Base-by-base conservation (phyloP, 2,113 vertebrate genomes). In the Opisthocomus hoazin region DNA sequence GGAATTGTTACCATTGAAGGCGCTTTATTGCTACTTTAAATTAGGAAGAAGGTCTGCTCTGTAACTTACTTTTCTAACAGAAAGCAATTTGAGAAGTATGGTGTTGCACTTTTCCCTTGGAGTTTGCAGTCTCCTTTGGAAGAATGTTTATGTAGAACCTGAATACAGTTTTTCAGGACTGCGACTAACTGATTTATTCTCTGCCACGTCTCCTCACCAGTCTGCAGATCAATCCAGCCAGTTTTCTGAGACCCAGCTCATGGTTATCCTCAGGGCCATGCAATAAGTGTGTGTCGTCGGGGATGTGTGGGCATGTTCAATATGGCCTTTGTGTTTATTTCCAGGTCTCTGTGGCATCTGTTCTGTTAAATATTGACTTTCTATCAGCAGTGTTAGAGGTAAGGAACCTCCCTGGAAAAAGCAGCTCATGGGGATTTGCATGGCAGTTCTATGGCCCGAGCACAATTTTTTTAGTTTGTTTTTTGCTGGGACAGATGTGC, bases 121-220 rank as follows among this genome's bases (percentile, higher is more conserved):
- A 97, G 85, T 99, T 97, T 81, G 97, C 93, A 46, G 98, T 94
- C 69, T 98, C 98, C 87, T 98, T 98, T 63, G 97, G 98, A 94
- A 98, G 88, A 58, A 96, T 87, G 41, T 98, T 98, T 89, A 98
- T 75, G 86, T 96, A 97, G 97, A 98, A 98, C 97, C 97, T 98
- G 77, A 78, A 26, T 37, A 1, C 30, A 36, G 43, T 16, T 82
- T 89, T 83, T 80, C n/a, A 77, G 54, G 54, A 29, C 13, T 91
- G 45, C 50, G 32, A 0, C 18, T 43, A 10, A 8, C 5, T 9
- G 41, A 10, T 7, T 37, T 74, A 5, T 30, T 61, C 24, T 80
- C 4, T 12, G 19, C 30, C 5, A 6, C 5, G 10, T 50, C 22
- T 81, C 51, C 41, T 81, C 37, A 43, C 18, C 34, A 36, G 53